Evolutionary conservation across 2,797 vertebrate species (phyloP), one percentile per base, ranked within the genome.

Genomic region (Amphiprion clarkii): DNA sequence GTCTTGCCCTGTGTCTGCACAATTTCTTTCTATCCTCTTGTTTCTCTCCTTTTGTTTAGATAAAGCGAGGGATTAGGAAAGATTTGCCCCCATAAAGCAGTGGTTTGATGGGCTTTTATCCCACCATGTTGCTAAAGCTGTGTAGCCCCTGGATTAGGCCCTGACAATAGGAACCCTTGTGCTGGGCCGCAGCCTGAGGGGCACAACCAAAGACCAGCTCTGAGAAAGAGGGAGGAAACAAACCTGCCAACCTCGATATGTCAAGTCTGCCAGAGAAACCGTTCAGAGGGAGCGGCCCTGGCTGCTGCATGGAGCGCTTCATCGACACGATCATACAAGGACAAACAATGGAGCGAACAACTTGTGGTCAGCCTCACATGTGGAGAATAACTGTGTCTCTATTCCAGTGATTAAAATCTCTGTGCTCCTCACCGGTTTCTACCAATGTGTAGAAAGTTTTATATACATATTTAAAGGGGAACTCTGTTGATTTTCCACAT

Each of bases 61-160:
- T 95, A 98, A 99, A 99, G 97, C 97, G 92, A 96, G 95, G 97
- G 98, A 99, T 99, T 99, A 99, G 96, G 96, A 94, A 96, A 98
- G 96, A 97, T 98, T 98, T 98, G 96, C 96, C 96, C 96, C 96
- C 96, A 97, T 97, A 97, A 99, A 94, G 96, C 97, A 95, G 96
- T 97, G 96, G 97, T 97, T 97, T 98, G 97, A 98, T 98, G 97
- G 97, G 96, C 97, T 99, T 99, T 99, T 98, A 99, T 99, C 97
- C 97, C 96, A 96, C 94, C 96, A 97, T 97, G 97, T 97, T 96
- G 96, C 96, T 98, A 98, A 98, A 97, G 96, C 97, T 95, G 93
- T 96, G 95, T 96, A 96, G 96, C 97, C 96, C 96, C 95, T 95
- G 98, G 98, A 99, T 99, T 99, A 99, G 96, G 93, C 89, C 91